Evolutionary conservation across 1,140 invertebrate genomes (phyloP).

Genomic region (Ceratina calcarata): DNA sequence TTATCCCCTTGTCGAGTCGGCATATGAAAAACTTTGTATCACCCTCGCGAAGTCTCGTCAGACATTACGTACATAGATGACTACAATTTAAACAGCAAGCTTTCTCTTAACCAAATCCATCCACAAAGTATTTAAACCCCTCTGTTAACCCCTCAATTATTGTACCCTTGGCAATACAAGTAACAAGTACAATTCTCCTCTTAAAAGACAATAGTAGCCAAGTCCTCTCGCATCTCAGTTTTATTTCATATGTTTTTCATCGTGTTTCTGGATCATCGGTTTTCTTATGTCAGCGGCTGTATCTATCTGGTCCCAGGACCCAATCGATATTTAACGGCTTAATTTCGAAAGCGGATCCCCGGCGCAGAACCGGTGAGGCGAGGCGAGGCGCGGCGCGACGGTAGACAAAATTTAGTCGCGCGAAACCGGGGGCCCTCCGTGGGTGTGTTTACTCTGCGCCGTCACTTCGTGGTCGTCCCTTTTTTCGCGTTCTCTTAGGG

Average conservation of each 20-base stretch:
- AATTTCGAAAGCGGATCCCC: constrained; percentile 25
- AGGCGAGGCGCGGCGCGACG: constrained; percentile 20
- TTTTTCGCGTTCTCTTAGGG: constrained; percentile 57
- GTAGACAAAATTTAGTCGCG: constrained; percentile 57
- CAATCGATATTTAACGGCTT: constrained; percentile 15
- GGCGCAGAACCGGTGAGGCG: neutral
- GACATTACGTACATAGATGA: constrained; percentile 36
- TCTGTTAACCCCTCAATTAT: too few relatives aligned
- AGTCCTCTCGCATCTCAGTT: too few relatives aligned
- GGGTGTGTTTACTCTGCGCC: constrained; percentile 50
- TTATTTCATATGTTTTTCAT: too few relatives aligned
- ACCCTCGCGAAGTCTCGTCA: constrained; percentile 62
- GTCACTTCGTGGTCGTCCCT: constrained; percentile 56
- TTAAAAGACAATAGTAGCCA: too few relatives aligned
- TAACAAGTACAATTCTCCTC: too few relatives aligned
- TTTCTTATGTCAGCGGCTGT: too few relatives aligned
- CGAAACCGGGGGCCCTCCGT: constrained; percentile 37
- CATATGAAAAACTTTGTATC: constrained; percentile 73
- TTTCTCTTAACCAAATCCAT: constrained; percentile 49
- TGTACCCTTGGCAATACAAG: too few relatives aligned
- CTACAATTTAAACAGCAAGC: constrained; percentile 60
- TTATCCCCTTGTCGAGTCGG: constrained; percentile 61
- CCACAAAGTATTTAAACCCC: too few relatives aligned
- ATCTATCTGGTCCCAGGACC: too few relatives aligned
- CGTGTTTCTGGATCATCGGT: too few relatives aligned